phyloP scores from a whole-genome alignment of 1,140 invertebrate genomes.

The Listronotus oregonensis region DNA sequence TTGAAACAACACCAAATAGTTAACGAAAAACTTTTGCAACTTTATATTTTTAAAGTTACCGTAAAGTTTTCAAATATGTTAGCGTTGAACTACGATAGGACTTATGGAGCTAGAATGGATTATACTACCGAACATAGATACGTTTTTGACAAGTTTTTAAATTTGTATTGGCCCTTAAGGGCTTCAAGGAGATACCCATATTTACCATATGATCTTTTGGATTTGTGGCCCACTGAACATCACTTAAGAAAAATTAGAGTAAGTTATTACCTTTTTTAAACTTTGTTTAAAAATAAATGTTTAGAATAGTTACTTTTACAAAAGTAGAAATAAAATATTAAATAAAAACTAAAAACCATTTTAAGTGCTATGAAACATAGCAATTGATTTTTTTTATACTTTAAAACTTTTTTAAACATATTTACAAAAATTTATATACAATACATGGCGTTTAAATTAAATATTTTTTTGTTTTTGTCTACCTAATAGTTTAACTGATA shows the following conservation, averaged over 20 bases:
- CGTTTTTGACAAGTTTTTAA: slow-evolving; percentile 36
- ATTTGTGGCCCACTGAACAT: slow-evolving; percentile 43
- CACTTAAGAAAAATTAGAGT: slow-evolving; percentile 41
- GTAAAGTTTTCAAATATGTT: slow-evolving; percentile 29
- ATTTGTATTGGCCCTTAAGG: slow-evolving; percentile 36
- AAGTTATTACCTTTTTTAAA: slow-evolving; percentile 21
- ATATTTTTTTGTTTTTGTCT: too few species aligned
- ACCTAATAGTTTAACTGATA: too few species aligned
- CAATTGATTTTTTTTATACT: too few species aligned
- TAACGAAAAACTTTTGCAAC: not conserved
- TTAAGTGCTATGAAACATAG: too few species aligned
- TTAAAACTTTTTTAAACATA: too few species aligned
- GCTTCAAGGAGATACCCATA: slow-evolving; percentile 12
- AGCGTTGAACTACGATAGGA: slow-evolving; percentile 32
- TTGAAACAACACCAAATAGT: slow-evolving; percentile 1
- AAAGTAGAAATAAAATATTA: too few species aligned
- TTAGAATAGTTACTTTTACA: not conserved
- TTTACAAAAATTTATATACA: too few species aligned
- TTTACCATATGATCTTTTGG: slow-evolving; percentile 33
- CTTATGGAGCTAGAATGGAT: slow-evolving; percentile 34
- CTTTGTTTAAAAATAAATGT: not conserved
- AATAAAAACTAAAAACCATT: too few species aligned
- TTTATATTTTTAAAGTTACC: slow-evolving; percentile 9
- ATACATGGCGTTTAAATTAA: too few species aligned
- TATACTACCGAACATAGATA: slow-evolving; percentile 33